Conservation (phyloP, 1,140 invertebrate species). For the Drosophila mojavensis region DNA sequence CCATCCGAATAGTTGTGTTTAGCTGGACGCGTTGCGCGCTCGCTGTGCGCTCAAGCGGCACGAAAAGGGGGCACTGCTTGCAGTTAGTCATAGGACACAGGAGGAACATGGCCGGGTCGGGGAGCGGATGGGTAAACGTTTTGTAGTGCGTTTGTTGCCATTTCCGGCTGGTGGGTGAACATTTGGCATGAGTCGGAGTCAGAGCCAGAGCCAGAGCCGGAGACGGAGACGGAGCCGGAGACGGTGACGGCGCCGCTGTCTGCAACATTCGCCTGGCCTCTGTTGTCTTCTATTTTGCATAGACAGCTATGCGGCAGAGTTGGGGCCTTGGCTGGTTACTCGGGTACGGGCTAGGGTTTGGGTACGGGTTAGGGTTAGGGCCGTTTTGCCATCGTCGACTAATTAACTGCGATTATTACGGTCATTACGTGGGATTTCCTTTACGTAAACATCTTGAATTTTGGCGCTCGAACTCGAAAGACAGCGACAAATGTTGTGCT, state of each 20-base stretch:
- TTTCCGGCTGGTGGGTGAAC: slow-evolving; percentile 48
- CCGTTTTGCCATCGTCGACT: slow-evolving; percentile 79
- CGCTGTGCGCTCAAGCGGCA: slow-evolving; percentile 64
- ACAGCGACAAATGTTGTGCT: slow-evolving; percentile 56
- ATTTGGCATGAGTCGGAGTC: neutral
- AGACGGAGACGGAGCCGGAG: slow-evolving; percentile 8
- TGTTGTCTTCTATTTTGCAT: slow-evolving; percentile 75
- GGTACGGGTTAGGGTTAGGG: slow-evolving; percentile 47
- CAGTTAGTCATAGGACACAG: slow-evolving; percentile 62
- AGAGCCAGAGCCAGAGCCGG: too few relatives aligned
- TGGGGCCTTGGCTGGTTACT: neutral
- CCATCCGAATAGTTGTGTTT: slow-evolving; percentile 15
- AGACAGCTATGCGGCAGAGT: slow-evolving; percentile 41
- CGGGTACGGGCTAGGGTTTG: slow-evolving; percentile 25
- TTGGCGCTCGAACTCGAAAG: slow-evolving; percentile 62
- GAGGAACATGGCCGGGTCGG: slow-evolving; percentile 2
- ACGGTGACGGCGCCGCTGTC: slow-evolving; percentile 38
- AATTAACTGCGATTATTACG: slow-evolving; percentile 84
- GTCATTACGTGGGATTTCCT: slow-evolving; percentile 84
- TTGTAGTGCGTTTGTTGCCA: slow-evolving; percentile 76
- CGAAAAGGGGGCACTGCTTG: slow-evolving; percentile 22
- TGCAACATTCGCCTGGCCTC: slow-evolving; percentile 28
- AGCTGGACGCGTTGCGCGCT: slow-evolving; percentile 24
- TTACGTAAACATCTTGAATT: slow-evolving; percentile 84
- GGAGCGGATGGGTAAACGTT: slow-evolving; percentile 42